Conservation (phyloP, 2,113 vertebrate species). For the Synchiropus splendidus region DNA sequence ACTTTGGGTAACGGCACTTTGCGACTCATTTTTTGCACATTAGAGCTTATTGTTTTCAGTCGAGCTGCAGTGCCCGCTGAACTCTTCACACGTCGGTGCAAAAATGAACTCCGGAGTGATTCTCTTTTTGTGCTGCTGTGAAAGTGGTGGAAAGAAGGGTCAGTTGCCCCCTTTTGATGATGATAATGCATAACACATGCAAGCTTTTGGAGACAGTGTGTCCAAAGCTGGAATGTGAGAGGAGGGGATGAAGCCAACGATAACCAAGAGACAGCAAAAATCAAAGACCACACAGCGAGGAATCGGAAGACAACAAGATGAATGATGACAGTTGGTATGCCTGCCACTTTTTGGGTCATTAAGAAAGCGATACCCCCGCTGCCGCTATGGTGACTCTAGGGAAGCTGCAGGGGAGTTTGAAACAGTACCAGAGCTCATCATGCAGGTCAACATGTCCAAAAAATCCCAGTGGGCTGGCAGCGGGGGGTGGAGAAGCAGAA, state of each 20-base stretch:
- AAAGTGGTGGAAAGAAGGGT: conserved; percentile 42
- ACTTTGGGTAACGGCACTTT: conserved; percentile 47
- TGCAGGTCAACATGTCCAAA: conserved; percentile 19
- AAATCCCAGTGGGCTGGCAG: conserved; percentile 1
- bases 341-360: conserved; percentile 42
- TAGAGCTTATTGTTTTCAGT: conserved; percentile 53
- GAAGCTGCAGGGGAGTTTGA: conserved; percentile 27
- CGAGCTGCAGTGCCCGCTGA: conserved; percentile 24
- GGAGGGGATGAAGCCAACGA: background rate
- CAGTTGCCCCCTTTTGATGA: conserved; percentile 41
- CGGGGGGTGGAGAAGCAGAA: conserved; percentile 1
- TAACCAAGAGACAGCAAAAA: conserved; percentile 1
- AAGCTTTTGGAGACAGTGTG: conserved; percentile 1
- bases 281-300: conserved; percentile 12
- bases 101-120: conserved; percentile 35
- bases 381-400: conserved; percentile 14
- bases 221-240: conserved; percentile 18
- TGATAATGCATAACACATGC: conserved; percentile 41
- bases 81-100: conserved; percentile 28
- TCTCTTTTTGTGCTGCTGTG: conserved; percentile 26
- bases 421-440: conserved; percentile 30
- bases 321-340: conserved; percentile 59
- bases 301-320: conserved; percentile 16
- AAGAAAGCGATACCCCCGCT: conserved; percentile 27
- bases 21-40: conserved; percentile 49